Conservation (phyloP, 2,797 vertebrate genomes). For the Amblyraja radiata region DNA sequence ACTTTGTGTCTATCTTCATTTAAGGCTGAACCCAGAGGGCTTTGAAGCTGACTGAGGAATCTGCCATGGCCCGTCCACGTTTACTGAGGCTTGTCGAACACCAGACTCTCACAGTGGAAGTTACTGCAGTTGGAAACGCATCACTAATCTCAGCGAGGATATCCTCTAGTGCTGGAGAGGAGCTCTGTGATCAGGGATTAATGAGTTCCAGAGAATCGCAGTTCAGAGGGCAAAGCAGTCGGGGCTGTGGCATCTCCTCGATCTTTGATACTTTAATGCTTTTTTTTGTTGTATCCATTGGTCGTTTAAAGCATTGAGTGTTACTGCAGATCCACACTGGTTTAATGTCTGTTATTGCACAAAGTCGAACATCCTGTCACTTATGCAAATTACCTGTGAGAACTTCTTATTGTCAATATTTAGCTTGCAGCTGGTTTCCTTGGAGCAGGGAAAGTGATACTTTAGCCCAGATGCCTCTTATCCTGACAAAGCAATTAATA, state of each 20-base stretch:
- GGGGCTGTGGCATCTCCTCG: background rate
- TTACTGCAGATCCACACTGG: no score
- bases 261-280: background rate
- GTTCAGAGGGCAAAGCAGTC: no score
- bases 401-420: conserved; percentile 15
- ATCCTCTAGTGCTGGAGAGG: background rate
- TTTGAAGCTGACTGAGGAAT: no score
- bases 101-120: no score
- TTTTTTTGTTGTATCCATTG: background rate
- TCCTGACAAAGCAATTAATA: background rate
- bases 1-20: no score
- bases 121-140: no score
- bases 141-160: background rate
- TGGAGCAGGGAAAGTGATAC: conserved; percentile 1
- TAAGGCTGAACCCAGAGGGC: no score
- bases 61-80: no score
- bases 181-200: background rate
- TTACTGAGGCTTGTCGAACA: no score
- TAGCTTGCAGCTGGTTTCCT: background rate
- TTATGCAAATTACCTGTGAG: conserved; percentile 31
- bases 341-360: background rate
- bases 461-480: background rate
- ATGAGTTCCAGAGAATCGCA: background rate
- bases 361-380: background rate
- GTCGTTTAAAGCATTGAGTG: background rate